Conservation (phyloP, 2,113 vertebrate genomes). For the Anthoscopus minutus region DNA sequence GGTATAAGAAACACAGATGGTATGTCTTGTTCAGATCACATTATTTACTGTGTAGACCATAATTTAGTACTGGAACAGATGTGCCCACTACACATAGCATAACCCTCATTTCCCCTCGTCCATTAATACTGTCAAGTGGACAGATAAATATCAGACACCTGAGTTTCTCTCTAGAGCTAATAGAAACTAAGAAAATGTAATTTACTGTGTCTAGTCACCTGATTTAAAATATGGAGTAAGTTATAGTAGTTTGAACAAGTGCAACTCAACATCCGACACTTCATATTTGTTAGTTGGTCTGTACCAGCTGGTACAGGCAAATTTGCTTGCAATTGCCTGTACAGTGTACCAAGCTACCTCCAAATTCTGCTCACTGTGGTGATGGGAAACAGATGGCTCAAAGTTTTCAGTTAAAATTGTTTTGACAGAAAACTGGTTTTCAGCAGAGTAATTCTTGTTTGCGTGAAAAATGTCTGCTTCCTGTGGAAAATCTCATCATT, state of each 20-base stretch:
- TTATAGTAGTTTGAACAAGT: neutral
- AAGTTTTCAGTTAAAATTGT: neutral
- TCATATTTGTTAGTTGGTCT: neutral
- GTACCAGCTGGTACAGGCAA: neutral
- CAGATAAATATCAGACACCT: neutral
- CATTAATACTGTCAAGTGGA: neutral
- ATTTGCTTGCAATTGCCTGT: neutral
- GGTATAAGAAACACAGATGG: slow-evolving; percentile 24
- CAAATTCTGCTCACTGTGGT: neutral
- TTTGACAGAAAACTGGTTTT: slow-evolving; percentile 33
- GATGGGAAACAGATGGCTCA: slow-evolving; percentile 20
- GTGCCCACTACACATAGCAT: neutral
- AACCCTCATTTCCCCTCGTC: neutral
- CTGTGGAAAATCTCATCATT: neutral
- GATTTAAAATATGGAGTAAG: neutral
- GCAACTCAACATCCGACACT: neutral
- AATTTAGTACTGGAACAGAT: slow-evolving; percentile 49
- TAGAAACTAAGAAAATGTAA: neutral
- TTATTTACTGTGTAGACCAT: neutral
- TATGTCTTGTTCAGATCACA: slow-evolving; percentile 4
- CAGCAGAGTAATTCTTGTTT: neutral
- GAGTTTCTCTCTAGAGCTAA: neutral
- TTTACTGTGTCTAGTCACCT: neutral
- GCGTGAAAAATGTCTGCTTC: neutral
- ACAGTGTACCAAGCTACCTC: neutral